Base-by-base conservation (phyloP, 2,888 invertebrate species). In the Argyresthia goedartella region DNA sequence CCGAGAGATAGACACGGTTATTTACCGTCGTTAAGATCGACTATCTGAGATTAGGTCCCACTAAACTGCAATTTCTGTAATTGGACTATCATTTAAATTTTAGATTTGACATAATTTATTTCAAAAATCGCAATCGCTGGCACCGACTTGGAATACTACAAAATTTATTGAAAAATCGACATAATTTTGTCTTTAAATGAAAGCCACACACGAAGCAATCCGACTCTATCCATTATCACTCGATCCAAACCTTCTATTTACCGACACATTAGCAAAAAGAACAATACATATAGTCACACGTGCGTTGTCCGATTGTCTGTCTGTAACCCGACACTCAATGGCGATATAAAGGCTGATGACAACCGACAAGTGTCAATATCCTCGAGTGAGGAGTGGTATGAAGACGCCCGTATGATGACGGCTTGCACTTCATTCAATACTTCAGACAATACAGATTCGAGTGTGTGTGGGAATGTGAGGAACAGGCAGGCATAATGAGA, bases 181-280 rank as follows among this genome's bases (percentile, higher is more conserved):
- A 25, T 25, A 6, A 25, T 25, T 6, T n/a, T n/a, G n/a, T n/a
- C 25, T 2, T 25, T 25, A 25, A 6, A 25, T 4, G 25, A 52
- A 33, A 55, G 49, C 46, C 57, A 55, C 67, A 64, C 63, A 66
- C 59, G 64, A 58, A 69, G 69, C 69, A 77, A 71, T 73, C 84
- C 73, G 82, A 84, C 85, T 86, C 81, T 86, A 84, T 81, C 81
- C 81, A 86, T 86, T 84, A 84, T 82, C 76, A 81, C 82, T 84
- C 79, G 82, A 81, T 74, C 73, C 76, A 71, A 67, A 69, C 69
- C 10, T 16, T 13, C n/a, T 41, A 42, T 50, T 50, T 50, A 33
- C 50, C 25, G 50, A 50, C 50, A 50, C 50, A 51, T 51, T 51
- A 51, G 34, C 33, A 44, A n/a, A 46, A 46, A 36, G 46, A 16